Base-by-base conservation (phyloP, 1,140 invertebrate genomes). In the Drosophila ambigua region DNA sequence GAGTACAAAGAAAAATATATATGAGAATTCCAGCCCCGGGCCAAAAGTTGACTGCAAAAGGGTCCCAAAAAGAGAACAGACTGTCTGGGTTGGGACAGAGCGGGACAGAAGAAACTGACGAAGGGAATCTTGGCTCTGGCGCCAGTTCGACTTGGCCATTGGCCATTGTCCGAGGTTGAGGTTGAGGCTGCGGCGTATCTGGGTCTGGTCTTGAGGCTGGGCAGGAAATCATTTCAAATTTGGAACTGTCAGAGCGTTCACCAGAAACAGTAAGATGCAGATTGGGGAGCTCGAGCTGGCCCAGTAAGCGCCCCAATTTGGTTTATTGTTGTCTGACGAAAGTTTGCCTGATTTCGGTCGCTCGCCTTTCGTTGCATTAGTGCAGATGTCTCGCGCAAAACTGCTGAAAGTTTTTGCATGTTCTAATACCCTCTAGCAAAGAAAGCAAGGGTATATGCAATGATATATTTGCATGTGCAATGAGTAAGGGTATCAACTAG, bases 1-100 rank as follows among this genome's bases (percentile, higher is more conserved):
- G 24, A 46, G 63, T 44, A 41, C 45, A 71, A 77, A 63, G 60
- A 44, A 45, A 63, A 61, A 80, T 80, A 50, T 64, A 58, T 55
- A 58, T 55, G 49, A 66, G 68, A 77, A 72, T 58, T 20, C 51
- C 46, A 54, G 60, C 48, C 50, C 43, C 46, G 26, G 66, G 51
- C 62, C 61, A 63, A 62, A 66, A 62, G 43, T 60, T 26, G 35
- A 46, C 54, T 45, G 50, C 58, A 44, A 44, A 59, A 54, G n/a
- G 35, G 35, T 13, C 2, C 39, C 51, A 45, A 58, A 35, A 57
- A 41, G 35, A 23, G 23, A 20, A 20, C 43, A 73, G 63, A 55
- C 66, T 23, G 24, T 44, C 26, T 54, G 23, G 31, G 13, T 3
- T n/a, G n/a, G n/a, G n/a, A 15, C 24, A 20, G 3, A 4, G 7